Evolutionary conservation across 2,113 vertebrate species (phyloP), one percentile per base, ranked within the genome.

Genomic region (Tychaedon coryphoeus): DNA sequence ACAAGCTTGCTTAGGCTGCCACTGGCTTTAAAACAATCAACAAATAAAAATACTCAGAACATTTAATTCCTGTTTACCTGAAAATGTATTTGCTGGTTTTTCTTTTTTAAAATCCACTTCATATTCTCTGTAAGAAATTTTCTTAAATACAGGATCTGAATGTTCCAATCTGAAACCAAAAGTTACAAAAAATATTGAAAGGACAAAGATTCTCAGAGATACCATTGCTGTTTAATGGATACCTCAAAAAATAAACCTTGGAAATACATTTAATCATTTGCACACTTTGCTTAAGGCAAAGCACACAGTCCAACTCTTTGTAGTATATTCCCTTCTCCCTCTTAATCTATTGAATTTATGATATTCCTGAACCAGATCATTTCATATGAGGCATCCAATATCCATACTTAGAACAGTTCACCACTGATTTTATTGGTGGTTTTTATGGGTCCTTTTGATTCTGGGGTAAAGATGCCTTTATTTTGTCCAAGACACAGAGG

Each of bases 81-180:
- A 97, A 96, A 97, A 98, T 19, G 76, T 80, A 77, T 98, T 84
- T 79, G 92, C 97, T 95, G 97, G 93, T 81, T 99, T 99, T 88
- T 98, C 97, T 96, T 96, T 98, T 91, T 92, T 95, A 98, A 99
- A 99, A 96, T 96, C 97, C 96, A 96, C 93, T 86, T 99, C 99
- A 97, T 99, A 99, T 53, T 99, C 99, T 91, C 98, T 98, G 97
- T 98, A 99, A 57, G 99, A 98, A 89, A 98, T 98, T 98, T 99
- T 99, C 97, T 98, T 98, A 97, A 99, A 99, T 45, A 97, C 95
- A 75, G 96, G 91, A 85, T 90, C 95, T 66, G 61, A 90, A 70
- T 97, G 96, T 75, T 80, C 83, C 56, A 90, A 93, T 76, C 94
- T 95, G 86, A 81, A 97, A 98, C 3, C 88, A 86, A 71, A 70